Base-by-base conservation (phyloP, 1,140 invertebrate species). In the Cheumatopsyche charites region DNA sequence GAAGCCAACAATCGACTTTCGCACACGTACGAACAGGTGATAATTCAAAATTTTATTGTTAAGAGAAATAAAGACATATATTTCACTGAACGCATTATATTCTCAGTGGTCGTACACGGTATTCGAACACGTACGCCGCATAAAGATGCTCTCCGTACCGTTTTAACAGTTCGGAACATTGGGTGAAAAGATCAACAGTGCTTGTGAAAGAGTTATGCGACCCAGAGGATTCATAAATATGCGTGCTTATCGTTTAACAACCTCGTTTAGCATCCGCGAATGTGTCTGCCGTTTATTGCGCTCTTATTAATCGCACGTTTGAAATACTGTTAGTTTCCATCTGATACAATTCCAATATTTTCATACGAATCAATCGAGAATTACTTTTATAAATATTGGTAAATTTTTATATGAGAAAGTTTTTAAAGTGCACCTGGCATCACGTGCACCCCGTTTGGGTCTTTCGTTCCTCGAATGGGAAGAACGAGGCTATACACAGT, bases 41-140 rank as follows among this genome's bases (percentile, higher is more conserved):
- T 58, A 58, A 58, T 58, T 58, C 23, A 7, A 58, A 58, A 58
- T 58, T 58, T 58, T 58, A 58, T 58, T 58, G 21, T 58, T 58
- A 58, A 13, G 3, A 9, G 41, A 41, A 63, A 63, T 68, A 55
- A 68, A 68, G 66, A 68, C 66, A 68, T 68, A 68, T 52, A 52
- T 58, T 21, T 58, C 21, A 23, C 13, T 9, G 55, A 25, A 25
- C 29, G 29, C 25, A 58, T 58, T 25, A 13, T 47, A 4, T 12
- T 47, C 43, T 13, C 2, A 55, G 15, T 23, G n/a, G n/a, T 55
- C 21, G 55, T 1, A 58, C 3, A 58, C 11, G 23, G 55, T 58
- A 23, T 23, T 58, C 21, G 21, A 58, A 68, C 66, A 68, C 66
- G 66, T 68, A 68, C 66, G 17, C 23, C 13, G 25, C 66, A 55